A percentile compares a stretch with the other conserved stretches of the same genome.
These are phyloP conservation scores for Thalassaphorura encarpata DNA, from an alignment of 1,140 invertebrate genomes.

Conservation along the genomic window DNA sequence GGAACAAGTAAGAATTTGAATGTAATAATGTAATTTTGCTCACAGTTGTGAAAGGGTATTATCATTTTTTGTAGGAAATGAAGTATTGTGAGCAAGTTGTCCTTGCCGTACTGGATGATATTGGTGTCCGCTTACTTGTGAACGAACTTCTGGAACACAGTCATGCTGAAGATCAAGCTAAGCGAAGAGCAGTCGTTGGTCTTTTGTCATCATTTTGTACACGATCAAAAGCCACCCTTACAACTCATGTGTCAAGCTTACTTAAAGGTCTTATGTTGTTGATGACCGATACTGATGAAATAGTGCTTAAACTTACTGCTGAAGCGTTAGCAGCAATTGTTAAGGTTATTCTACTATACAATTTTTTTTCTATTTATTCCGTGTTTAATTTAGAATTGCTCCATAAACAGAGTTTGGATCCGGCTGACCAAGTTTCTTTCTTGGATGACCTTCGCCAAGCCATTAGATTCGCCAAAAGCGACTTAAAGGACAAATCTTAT, in stretches of 20 bases:
- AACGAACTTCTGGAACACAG: slow-evolving; percentile 78
- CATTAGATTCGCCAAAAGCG: slow-evolving; percentile 75
- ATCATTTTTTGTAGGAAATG: slow-evolving; percentile 10
- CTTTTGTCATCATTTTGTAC: slow-evolving; percentile 81
- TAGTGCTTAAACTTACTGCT: slow-evolving; percentile 75
- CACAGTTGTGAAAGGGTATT: background rate
- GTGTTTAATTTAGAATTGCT: background rate
- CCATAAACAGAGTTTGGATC: slow-evolving; percentile 54
- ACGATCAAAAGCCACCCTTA: slow-evolving; percentile 74
- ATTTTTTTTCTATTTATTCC: background rate
- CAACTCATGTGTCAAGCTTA: slow-evolving; percentile 75
- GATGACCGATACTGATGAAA: slow-evolving; percentile 67
- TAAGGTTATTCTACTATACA: slow-evolving; percentile 45
- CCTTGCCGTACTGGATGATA: slow-evolving; percentile 76
- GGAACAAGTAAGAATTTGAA: slow-evolving; percentile 43
- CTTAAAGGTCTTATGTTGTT: slow-evolving; percentile 75
- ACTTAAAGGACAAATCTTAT: slow-evolving; percentile 64
- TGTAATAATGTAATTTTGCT: background rate
- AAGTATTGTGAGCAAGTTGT: slow-evolving; percentile 74
- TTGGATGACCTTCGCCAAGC: slow-evolving; percentile 84
- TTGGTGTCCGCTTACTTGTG: slow-evolving; percentile 75
- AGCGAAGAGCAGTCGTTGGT: slow-evolving; percentile 66
- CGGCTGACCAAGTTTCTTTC: slow-evolving; percentile 67
- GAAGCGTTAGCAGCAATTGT: slow-evolving; percentile 82
- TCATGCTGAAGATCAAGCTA: slow-evolving; percentile 48